These are phyloP conservation scores for Sebastes vulpes DNA, from an alignment of 2,797 vertebrate genomes.

Conservation along the genomic window DNA sequence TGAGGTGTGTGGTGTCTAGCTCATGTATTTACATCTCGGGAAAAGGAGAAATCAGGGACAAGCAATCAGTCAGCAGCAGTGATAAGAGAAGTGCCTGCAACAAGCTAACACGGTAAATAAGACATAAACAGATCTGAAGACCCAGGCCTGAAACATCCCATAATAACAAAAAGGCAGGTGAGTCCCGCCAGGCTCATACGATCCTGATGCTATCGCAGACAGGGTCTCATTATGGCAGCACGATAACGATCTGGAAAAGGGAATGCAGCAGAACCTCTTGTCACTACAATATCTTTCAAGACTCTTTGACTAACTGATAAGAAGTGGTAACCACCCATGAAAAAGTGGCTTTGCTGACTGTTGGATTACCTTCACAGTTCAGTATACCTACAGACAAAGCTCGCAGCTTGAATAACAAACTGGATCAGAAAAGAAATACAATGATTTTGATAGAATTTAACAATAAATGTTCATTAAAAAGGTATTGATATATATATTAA, in stretches of 20 bases:
- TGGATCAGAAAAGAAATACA: neutral
- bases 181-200: conserved; percentile 51
- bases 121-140: conserved; percentile 49
- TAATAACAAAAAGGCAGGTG: conserved; percentile 59
- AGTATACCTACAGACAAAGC: neutral
- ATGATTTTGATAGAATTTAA: neutral
- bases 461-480: neutral
- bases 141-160: conserved; percentile 35
- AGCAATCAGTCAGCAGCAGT: conserved; percentile 68
- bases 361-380: conserved; percentile 29
- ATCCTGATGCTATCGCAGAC: conserved; percentile 71
- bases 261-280: conserved; percentile 48
- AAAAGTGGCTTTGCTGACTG: conserved; percentile 51
- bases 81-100: conserved; percentile 68
- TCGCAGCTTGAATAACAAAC: neutral
- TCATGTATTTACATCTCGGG: conserved; percentile 46
- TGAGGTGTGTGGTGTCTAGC: conserved; percentile 66
- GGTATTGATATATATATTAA: neutral
- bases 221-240: conserved; percentile 39
- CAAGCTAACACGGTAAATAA: conserved; percentile 48
- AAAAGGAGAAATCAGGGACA: conserved; percentile 60
- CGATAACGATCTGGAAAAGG: conserved; percentile 48
- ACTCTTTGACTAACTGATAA: conserved; percentile 64
- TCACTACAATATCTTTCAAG: conserved; percentile 48
- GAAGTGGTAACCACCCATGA: conserved; percentile 51